Conservation (phyloP, 2,797 vertebrate genomes). For the Falco columbarius region DNA sequence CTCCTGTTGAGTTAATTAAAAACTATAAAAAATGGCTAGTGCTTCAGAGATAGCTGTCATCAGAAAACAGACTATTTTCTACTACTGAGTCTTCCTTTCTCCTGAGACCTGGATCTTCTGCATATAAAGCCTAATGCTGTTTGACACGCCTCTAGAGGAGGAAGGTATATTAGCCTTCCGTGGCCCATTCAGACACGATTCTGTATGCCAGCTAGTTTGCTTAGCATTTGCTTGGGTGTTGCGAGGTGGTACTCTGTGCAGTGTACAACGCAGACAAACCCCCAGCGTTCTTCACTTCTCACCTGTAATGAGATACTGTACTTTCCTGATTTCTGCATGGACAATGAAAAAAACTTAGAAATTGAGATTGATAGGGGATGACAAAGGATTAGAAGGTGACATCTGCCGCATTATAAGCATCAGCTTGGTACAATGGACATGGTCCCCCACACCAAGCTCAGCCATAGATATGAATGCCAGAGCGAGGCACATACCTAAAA, state of each 20-base stretch:
- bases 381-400: background rate
- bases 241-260: background rate
- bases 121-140: background rate
- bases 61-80: background rate
- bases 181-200: background rate
- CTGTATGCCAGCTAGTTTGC: background rate
- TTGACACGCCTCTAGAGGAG: background rate
- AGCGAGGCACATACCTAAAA: background rate
- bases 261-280: accelerated
- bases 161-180: background rate
- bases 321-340: background rate
- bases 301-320: background rate
- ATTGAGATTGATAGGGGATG: background rate
- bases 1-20: background rate
- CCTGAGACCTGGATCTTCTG: background rate
- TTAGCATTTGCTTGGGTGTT: background rate
- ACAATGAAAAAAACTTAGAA: background rate
- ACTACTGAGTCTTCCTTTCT: background rate
- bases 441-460: background rate
- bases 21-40: background rate
- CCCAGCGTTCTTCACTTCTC: background rate
- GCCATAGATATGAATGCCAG: background rate
- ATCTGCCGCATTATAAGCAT: background rate
- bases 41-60: background rate
- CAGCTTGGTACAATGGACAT: background rate